phyloP scores from a whole-genome alignment of 2,888 invertebrate genomes.

The Lochmaea crataegi region DNA sequence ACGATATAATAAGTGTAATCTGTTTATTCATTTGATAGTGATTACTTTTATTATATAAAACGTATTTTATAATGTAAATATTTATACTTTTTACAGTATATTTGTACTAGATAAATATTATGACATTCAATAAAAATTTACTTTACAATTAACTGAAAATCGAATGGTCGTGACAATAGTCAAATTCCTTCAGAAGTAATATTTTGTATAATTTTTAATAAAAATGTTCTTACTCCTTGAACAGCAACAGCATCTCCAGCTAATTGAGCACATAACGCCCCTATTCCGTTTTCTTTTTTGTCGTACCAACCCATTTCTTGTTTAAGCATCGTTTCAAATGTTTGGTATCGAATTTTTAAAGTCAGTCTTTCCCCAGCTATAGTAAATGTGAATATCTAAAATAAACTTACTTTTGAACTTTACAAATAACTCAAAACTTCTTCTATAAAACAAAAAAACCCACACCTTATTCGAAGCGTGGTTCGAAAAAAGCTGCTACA shows the following conservation, averaged over 20 bases:
- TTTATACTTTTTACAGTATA: too few relatives aligned
- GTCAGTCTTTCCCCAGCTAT: constrained; percentile 85
- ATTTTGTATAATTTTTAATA: neutral
- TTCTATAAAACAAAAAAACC: neutral
- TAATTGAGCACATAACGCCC: constrained; percentile 79
- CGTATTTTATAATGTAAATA: too few relatives aligned
- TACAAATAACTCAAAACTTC: neutral
- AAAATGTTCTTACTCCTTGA: constrained; percentile 74
- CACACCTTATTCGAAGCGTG: neutral
- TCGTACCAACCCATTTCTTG: constrained; percentile 85
- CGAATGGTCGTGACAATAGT: too few relatives aligned
- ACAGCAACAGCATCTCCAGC: constrained; percentile 83
- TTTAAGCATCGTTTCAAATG: constrained; percentile 75
- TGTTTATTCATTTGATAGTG: too few relatives aligned
- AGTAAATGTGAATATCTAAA: constrained; percentile 71
- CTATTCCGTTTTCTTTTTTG: constrained; percentile 77
- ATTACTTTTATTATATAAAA: too few relatives aligned
- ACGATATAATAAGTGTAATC: too few relatives aligned
- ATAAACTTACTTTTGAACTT: constrained; percentile 25
- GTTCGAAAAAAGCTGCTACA: too few relatives aligned
- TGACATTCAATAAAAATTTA: too few relatives aligned
- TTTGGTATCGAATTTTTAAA: constrained; percentile 73
- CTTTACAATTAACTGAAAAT: too few relatives aligned
- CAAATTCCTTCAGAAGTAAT: too few relatives aligned
- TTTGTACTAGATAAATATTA: too few relatives aligned